Conservation (phyloP, 2,113 vertebrate genomes). For the Lophius piscatorius region DNA sequence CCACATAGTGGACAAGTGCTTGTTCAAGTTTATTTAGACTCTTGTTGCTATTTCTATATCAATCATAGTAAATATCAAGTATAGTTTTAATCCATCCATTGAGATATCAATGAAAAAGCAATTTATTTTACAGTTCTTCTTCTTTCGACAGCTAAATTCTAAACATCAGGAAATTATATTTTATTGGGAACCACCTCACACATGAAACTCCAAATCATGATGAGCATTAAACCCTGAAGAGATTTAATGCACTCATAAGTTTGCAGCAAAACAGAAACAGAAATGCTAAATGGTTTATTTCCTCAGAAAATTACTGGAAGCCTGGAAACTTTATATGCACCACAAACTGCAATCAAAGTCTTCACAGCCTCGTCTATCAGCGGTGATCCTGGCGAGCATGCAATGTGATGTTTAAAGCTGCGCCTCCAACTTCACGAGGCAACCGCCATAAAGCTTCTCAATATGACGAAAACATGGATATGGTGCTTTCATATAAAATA, state of each 20-base stretch:
- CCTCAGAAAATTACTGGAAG: constrained; percentile 19
- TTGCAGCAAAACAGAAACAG: constrained; percentile 15
- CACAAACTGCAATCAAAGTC: constrained; percentile 64
- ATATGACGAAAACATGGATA: constrained; percentile 37
- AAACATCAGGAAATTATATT: constrained; percentile 1
- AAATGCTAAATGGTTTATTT: constrained; percentile 26
- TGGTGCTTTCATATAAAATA: constrained; percentile 41
- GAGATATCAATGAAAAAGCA: background rate
- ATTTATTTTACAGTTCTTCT: background rate
- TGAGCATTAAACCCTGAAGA: constrained; percentile 7
- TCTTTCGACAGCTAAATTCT: constrained; percentile 14
- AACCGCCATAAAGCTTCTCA: no score
- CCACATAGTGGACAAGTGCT: no score
- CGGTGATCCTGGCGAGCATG: constrained; percentile 40
- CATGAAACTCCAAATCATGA: constrained; percentile 21
- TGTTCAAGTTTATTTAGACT: no score
- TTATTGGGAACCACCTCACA: constrained; percentile 12
- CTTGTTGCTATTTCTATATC: no score
- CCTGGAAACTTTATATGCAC: constrained; percentile 62
- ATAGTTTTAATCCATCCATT: background rate
- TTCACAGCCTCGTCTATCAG: constrained; percentile 52
- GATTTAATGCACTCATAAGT: constrained; percentile 4
- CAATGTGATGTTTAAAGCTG: constrained; percentile 26
- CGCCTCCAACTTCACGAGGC: constrained; percentile 22
- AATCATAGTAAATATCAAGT: no score